A percentile compares a stretch with the other conserved stretches of the same genome.
These are phyloP conservation scores for Gobio occitaniae DNA, from an alignment of 2,797 vertebrate species.

Conservation along the genomic window DNA sequence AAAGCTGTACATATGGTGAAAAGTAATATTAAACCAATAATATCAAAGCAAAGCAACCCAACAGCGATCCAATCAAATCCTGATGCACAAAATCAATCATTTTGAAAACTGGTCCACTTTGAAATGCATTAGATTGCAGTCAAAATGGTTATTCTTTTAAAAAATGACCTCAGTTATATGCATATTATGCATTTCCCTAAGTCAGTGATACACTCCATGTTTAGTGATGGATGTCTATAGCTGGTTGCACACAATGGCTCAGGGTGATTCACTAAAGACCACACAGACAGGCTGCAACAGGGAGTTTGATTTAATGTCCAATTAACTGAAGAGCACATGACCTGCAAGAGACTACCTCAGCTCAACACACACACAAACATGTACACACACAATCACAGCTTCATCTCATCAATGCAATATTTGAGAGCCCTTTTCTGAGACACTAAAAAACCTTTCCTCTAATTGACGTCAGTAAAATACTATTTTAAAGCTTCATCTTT, in stretches of 20 bases:
- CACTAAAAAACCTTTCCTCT: conserved; percentile 51
- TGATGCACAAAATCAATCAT: neutral
- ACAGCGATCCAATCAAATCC: neutral
- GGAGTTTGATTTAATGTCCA: conserved; percentile 71
- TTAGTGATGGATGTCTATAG: conserved; percentile 27
- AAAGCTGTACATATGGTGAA: neutral
- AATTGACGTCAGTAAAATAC: conserved; percentile 54
- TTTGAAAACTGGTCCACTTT: neutral
- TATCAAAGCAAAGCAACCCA: neutral
- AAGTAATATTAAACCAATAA: neutral
- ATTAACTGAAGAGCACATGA: conserved; percentile 71
- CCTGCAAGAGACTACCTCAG: conserved; percentile 60
- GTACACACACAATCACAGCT: neutral
- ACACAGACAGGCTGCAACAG: conserved; percentile 36
- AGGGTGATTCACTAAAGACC: conserved; percentile 41
- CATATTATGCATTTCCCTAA: neutral
- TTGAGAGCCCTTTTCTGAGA: conserved; percentile 33
- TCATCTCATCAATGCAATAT: conserved; percentile 47
- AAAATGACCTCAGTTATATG: neutral
- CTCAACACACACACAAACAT: conserved; percentile 7
- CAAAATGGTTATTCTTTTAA: neutral
- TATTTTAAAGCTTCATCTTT: conserved; percentile 43
- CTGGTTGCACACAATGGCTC: conserved; percentile 17
- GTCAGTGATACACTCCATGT: neutral
- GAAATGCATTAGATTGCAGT: neutral